Conservation (phyloP, 1,140 invertebrate species). For the Macrobrachium nipponense region DNA sequence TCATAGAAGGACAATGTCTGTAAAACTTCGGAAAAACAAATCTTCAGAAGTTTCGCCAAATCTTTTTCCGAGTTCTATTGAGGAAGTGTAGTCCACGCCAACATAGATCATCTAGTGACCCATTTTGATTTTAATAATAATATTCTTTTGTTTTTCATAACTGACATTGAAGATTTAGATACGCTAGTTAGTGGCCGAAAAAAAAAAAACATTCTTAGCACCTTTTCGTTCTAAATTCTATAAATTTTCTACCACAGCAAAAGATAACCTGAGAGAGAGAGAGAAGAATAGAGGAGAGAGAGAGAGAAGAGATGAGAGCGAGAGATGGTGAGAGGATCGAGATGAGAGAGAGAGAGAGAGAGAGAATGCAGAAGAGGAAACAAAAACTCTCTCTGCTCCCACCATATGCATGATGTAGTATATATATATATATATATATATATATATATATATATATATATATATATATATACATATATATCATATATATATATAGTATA, state of each 20-base stretch:
- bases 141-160: too few relatives aligned
- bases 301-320: slow-evolving; percentile 16
- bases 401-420: background rate
- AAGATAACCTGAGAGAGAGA: slow-evolving; percentile 5
- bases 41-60: too few relatives aligned
- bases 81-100: too few relatives aligned
- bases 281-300: slow-evolving; percentile 24
- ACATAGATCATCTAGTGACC: too few relatives aligned
- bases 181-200: background rate
- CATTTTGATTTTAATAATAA: too few relatives aligned
- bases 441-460: background rate
- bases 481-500: background rate
- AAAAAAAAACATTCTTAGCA: too few relatives aligned
- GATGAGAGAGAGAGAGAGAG: slow-evolving; percentile 23
- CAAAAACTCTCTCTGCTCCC: too few relatives aligned
- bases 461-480: background rate
- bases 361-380: slow-evolving; percentile 12
- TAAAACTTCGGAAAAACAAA: too few relatives aligned
- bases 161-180: too few relatives aligned
- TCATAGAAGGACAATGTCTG: too few relatives aligned
- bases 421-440: background rate
- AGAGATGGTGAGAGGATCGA: slow-evolving; percentile 23
- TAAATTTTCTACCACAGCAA: background rate
- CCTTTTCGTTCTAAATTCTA: background rate
- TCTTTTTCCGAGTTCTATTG: too few relatives aligned